A percentile compares a stretch with the other conserved stretches of the same genome.
phyloP scores from a whole-genome alignment of 2,797 vertebrate species.

The Psittacula echo region DNA sequence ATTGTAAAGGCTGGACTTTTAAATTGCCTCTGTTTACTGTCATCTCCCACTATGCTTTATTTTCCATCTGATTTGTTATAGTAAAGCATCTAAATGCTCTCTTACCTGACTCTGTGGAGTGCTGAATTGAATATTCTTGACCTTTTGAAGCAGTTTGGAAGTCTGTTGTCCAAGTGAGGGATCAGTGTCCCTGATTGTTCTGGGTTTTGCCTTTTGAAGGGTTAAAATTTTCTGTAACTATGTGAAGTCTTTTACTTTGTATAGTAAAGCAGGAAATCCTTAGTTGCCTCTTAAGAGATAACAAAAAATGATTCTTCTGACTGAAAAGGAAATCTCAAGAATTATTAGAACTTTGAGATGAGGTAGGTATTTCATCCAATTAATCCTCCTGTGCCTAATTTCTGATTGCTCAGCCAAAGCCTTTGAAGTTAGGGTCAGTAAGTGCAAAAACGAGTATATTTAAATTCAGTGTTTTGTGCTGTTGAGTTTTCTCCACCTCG shows the following conservation, averaged over 20 bases:
- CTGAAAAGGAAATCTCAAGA: constrained; percentile 50
- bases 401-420: constrained; percentile 38
- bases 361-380: constrained; percentile 53
- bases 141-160: constrained; percentile 6
- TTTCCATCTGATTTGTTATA: constrained; percentile 52
- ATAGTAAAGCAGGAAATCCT: constrained; percentile 39
- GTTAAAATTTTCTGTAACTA: constrained; percentile 34
- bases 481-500: constrained; percentile 18
- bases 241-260: constrained; percentile 12
- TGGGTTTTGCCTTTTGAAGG: neutral
- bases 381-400: constrained; percentile 46
- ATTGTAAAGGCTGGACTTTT: constrained; percentile 42
- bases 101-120: constrained; percentile 12
- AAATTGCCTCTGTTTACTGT: constrained; percentile 61
- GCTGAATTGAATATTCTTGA: constrained; percentile 9
- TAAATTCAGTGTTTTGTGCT: neutral
- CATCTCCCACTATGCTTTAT: constrained; percentile 65
- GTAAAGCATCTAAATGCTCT: constrained; percentile 37
- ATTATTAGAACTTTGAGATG: constrained; percentile 57
- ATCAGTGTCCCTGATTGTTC: neutral
- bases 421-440: constrained; percentile 59
- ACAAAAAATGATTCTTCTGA: constrained; percentile 48
- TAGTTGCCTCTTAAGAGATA: constrained; percentile 55
- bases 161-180: neutral
- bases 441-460: neutral